Base-by-base conservation (phyloP, 2,888 invertebrate species). In the Patella caerulea region DNA sequence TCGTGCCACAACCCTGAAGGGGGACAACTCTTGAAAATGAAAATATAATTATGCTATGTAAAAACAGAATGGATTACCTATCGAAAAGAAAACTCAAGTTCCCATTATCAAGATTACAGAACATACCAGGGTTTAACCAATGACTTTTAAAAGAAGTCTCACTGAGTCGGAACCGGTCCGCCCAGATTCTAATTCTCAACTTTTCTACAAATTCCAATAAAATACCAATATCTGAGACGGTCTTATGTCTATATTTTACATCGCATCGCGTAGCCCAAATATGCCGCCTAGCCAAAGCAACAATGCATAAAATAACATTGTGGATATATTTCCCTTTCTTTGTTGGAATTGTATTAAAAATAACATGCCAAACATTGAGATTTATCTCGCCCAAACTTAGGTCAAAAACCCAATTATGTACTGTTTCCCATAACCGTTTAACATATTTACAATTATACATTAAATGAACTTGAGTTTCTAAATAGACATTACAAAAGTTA, bases 361-460 rank as follows among this genome's bases (percentile, higher is more conserved):
- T 65, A 65, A 65, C 65, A 14, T 65, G 65, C 65, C 65, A 65
- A 65, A 65, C 65, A 65, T 65, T 65, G 65, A 65, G 65, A 65
- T 65, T 24, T 24, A 65, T 65, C 65, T 65, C 65, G 24, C 65
- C 65, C 65, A 65, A 65, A 65, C 65, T 65, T 24, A 65, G 65
- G 24, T 19, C 65, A 65, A 65, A 19, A 65, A 65, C 65, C 65
- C 65, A 65, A 65, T 24, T 65, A 65, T 24, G 65, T 24, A 65
- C 65, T 65, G 24, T 65, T 65, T 24, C 24, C 65, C 65, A 65
- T 65, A 65, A 65, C 19, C 19, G 24, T 14, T 65, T 19, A 19
- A 65, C 65, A 65, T 24, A 19, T 24, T 24, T 65, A 24, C 65
- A 65, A 65, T 65, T 24, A 24, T 65, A 65, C 19, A 65, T 24